Conservation (phyloP, 2,888 invertebrate genomes). For the Hirtodrosophila confusa region DNA sequence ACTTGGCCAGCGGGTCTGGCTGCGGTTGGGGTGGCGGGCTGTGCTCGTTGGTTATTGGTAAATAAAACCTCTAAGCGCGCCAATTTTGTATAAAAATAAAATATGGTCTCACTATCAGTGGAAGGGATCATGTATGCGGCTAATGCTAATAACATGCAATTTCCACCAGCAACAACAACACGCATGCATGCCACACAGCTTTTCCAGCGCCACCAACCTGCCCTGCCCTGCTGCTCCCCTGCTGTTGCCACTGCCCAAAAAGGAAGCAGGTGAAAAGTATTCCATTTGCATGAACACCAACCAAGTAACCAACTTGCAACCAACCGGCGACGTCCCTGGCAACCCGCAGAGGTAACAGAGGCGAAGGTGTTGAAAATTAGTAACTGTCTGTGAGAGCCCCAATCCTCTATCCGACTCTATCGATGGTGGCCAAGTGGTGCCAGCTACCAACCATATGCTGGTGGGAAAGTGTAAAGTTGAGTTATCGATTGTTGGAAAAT, state of each 20-base stretch:
- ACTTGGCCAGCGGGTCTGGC: slow-evolving; percentile 22
- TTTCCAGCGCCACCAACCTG: slow-evolving; percentile 12
- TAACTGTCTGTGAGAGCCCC: slow-evolving; percentile 55
- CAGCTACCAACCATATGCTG: slow-evolving; percentile 36
- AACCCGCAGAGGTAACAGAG: slow-evolving; percentile 55
- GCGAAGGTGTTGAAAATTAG: slow-evolving; percentile 77
- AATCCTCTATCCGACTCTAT: slow-evolving; percentile 20
- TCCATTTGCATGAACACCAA: slow-evolving; percentile 78
- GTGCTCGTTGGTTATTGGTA: slow-evolving; percentile 71
- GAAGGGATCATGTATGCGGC: slow-evolving; percentile 76
- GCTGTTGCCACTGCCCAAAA: slow-evolving; percentile 18
- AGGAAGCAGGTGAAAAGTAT: slow-evolving; percentile 78
- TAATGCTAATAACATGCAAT: slow-evolving; percentile 81
- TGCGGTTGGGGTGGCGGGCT: slow-evolving; percentile 14
- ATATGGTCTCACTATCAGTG: slow-evolving; percentile 76
- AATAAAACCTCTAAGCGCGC: slow-evolving; percentile 75
- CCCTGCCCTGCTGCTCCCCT: too few relatives aligned
- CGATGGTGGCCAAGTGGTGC: slow-evolving; percentile 34
- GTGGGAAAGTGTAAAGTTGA: slow-evolving; percentile 17
- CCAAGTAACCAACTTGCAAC: slow-evolving; percentile 37
- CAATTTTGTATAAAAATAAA: slow-evolving; percentile 72
- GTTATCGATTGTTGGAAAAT: slow-evolving; percentile 35
- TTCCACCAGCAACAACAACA: slow-evolving; percentile 61
- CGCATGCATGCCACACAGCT: slow-evolving; percentile 59
- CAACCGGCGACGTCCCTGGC: slow-evolving; percentile 66